phyloP scores from a whole-genome alignment of 2,888 invertebrate species.

The Zaprionus obscuricornis region DNA sequence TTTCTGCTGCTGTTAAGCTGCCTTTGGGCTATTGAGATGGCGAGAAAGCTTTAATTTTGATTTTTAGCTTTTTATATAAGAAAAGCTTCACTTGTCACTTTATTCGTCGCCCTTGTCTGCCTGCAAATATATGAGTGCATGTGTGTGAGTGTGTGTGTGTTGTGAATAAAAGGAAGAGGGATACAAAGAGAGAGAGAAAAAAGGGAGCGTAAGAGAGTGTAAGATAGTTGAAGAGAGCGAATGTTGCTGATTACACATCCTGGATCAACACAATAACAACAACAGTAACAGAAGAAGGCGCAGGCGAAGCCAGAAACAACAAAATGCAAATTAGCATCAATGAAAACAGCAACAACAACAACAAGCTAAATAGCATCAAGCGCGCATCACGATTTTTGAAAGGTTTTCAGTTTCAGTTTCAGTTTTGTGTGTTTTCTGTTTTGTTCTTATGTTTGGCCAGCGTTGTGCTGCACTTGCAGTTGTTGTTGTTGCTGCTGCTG shows the following conservation, averaged over 20 bases:
- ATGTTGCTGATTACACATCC: conserved; percentile 40
- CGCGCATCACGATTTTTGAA: conserved; percentile 48
- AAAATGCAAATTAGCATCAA: conserved; percentile 7
- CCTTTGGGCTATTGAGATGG: too few relatives aligned
- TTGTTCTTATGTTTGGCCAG: conserved; percentile 54
- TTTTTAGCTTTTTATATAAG: conserved; percentile 60
- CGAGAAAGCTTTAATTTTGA: conserved; percentile 22
- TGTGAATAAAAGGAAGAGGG: too few relatives aligned
- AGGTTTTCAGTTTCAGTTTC: conserved; percentile 44
- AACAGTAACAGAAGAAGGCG: conserved; percentile 6
- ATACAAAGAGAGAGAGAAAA: conserved; percentile 18
- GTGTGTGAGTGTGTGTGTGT: conserved; percentile 12
- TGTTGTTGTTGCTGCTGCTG: conserved; percentile 37
- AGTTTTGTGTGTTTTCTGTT: conserved; percentile 59
- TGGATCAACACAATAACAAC: conserved; percentile 30
- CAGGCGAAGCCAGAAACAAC: too few relatives aligned
- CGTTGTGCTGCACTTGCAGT: conserved; percentile 46
- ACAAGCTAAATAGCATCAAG: conserved; percentile 3
- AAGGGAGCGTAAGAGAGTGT: neutral
- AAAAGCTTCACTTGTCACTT: conserved; percentile 48
- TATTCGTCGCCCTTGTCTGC: conserved; percentile 67
- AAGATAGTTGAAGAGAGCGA: conserved; percentile 37
- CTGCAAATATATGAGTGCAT: conserved; percentile 51
- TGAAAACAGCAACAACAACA: conserved; percentile 2
- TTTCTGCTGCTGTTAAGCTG: too few relatives aligned